phyloP scores from a whole-genome alignment of 2,888 invertebrate genomes.

The Eurois occulta region DNA sequence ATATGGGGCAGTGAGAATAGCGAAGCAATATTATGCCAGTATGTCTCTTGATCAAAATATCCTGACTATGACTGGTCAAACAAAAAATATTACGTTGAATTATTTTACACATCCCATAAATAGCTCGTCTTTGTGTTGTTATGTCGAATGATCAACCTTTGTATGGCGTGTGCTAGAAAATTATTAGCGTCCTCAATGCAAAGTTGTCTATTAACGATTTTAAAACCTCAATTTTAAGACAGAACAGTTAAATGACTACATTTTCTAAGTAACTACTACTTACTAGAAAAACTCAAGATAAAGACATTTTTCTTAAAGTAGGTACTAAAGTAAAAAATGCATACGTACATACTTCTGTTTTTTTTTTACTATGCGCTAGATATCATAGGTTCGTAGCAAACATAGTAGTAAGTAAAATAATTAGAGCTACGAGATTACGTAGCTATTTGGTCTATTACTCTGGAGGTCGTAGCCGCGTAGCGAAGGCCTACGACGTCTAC shows the following conservation, averaged over 20 bases:
- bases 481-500: conserved; percentile 44
- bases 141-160: background rate
- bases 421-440: conserved; percentile 30
- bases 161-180: conserved; percentile 18
- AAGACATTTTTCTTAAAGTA: background rate
- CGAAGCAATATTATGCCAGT: background rate
- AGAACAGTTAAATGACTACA: background rate
- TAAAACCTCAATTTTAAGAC: background rate
- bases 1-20: too few species aligned
- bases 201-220: background rate
- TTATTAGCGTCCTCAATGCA: conserved; percentile 6
- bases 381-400: conserved; percentile 18
- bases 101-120: conserved; percentile 12
- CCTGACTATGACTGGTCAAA: background rate
- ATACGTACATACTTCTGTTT: background rate
- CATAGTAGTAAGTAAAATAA: background rate
- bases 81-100: background rate
- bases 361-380: background rate
- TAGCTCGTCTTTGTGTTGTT: background rate
- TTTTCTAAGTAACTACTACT: background rate
- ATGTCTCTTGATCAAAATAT: background rate
- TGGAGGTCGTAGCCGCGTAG: conserved; percentile 48
- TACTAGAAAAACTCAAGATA: background rate
- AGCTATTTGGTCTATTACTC: conserved; percentile 23
- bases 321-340: background rate